These are phyloP conservation scores for Phyllotis vaccarum DNA, from an alignment of 2,797 vertebrate species.

Conservation along the genomic window DNA sequence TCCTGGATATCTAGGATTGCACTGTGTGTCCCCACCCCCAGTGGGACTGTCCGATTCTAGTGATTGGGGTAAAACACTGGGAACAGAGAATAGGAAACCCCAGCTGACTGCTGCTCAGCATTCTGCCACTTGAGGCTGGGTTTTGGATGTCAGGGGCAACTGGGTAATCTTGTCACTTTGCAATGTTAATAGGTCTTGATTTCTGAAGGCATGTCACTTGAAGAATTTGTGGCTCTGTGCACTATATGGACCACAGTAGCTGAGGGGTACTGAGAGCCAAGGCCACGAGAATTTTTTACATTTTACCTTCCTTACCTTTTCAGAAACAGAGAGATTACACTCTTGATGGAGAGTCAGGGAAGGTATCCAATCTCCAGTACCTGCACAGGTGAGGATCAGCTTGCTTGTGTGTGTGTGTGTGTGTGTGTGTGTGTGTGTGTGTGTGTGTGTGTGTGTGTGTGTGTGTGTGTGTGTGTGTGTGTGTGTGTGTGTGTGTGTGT, in stretches of 20 bases:
- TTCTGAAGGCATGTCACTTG: background rate
- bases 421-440: too few species aligned
- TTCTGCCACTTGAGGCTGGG: background rate
- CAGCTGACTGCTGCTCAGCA: background rate
- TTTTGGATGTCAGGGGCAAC: background rate
- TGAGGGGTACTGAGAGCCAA: background rate
- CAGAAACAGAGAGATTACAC: conserved; percentile 96
- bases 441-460: too few species aligned
- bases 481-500: too few species aligned
- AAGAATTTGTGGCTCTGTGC: background rate
- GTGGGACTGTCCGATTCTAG: background rate
- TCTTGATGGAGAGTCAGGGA: conserved; percentile 93
- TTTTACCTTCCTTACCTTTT: conserved; percentile 24
- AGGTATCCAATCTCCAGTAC: conserved; percentile 97
- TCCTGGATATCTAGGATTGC: background rate
- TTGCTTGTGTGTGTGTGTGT: background rate
- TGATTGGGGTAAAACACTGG: background rate
- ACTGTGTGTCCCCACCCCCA: background rate
- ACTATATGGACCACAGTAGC: background rate
- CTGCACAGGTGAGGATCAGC: conserved; percentile 94
- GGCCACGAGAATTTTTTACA: background rate
- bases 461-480: too few species aligned
- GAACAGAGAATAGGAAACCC: background rate
- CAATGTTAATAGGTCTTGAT: background rate
- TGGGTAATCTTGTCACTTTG: background rate